A percentile compares a stretch with the other conserved stretches of the same genome.
phyloP scores from a whole-genome alignment of 2,797 vertebrate genomes.

The Pteronotus mesoamericanus region DNA sequence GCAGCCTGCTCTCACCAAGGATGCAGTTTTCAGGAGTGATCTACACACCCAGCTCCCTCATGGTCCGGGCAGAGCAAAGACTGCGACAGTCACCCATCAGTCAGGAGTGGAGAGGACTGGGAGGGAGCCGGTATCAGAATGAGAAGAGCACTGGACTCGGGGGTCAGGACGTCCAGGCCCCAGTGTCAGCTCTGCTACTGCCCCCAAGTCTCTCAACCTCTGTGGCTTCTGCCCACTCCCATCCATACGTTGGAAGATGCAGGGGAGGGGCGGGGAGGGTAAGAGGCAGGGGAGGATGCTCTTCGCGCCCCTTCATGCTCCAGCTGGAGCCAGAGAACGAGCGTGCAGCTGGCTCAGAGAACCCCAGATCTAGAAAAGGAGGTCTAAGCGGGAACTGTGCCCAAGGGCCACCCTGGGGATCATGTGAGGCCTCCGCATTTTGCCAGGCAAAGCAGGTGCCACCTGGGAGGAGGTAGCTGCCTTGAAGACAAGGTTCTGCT shows the following conservation, averaged over 20 bases:
- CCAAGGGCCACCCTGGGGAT: accelerated
- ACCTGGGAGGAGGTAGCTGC: background rate
- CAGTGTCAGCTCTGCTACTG: background rate
- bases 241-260: background rate
- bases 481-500: background rate
- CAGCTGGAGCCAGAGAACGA: background rate
- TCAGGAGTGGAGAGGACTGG: background rate
- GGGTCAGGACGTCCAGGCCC: background rate
- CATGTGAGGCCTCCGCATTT: background rate
- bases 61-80: background rate
- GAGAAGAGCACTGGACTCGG: no score
- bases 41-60: background rate
- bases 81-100: background rate
- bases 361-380: background rate
- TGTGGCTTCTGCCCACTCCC: background rate
- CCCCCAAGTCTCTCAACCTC: background rate
- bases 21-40: background rate
- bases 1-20: background rate
- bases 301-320: background rate
- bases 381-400: background rate
- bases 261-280: no score
- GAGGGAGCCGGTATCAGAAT: background rate
- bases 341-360: background rate
- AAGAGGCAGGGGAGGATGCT: background rate
- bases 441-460: constrained; percentile 34